Percentiles rank a stretch among this genome's conserved stretches.
Evolutionary conservation across 53 echinoderm and acorn worm genomes (phyloP).

Genomic region (Arbacia lixula): DNA sequence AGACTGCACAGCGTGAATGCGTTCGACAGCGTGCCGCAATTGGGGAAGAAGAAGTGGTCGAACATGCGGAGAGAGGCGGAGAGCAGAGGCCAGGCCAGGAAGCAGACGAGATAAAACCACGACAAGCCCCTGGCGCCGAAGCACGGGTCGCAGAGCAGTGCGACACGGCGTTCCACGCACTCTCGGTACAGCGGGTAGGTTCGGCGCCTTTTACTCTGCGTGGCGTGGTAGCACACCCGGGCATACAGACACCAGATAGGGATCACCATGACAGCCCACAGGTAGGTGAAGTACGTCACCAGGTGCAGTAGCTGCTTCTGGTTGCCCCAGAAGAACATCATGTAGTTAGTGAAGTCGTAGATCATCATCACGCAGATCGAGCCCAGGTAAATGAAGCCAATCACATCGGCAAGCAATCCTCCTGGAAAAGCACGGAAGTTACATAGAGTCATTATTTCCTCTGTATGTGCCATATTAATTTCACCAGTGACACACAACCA

Average conservation of each 20-base stretch:
- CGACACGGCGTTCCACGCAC: neutral
- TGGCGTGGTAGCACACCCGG: neutral
- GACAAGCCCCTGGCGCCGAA: constrained; percentile 1
- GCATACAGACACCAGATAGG: constrained; percentile 60
- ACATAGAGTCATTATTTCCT: too few relatives aligned
- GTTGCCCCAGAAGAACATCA: constrained; percentile 56
- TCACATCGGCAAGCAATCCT: neutral
- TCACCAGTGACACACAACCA: too few relatives aligned
- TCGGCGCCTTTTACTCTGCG: neutral
- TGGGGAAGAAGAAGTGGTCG: constrained; percentile 23
- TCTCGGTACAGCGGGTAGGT: neutral
- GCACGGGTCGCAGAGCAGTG: neutral
- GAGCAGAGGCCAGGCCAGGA: constrained; percentile 60
- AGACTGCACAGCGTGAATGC: neutral
- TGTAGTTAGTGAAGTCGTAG: constrained; percentile 59
- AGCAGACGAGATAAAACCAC: constrained; percentile 6
- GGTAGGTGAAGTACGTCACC: constrained; percentile 69
- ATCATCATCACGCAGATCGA: constrained; percentile 43
- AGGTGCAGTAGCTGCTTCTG: constrained; percentile 49
- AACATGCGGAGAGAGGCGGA: constrained; percentile 59
- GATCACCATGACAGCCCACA: constrained; percentile 59
- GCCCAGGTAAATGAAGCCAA: constrained; percentile 36
- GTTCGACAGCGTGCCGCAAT: neutral
- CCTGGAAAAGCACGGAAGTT: too few relatives aligned
- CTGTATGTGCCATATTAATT: too few relatives aligned